Conservation (phyloP, 2,888 invertebrate genomes). For the Thymelicus acteon region DNA sequence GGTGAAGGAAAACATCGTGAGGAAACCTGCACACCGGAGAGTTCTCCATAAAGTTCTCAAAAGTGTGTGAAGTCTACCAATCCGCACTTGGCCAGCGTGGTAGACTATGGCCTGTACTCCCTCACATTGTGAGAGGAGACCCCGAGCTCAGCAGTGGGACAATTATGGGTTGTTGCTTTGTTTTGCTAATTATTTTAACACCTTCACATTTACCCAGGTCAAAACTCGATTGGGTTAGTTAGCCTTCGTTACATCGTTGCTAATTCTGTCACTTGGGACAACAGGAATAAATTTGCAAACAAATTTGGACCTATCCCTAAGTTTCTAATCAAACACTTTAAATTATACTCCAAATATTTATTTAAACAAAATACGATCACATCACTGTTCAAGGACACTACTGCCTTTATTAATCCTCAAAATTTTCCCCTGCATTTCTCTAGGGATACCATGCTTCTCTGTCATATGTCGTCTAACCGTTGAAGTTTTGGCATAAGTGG, state of each 20-base stretch:
- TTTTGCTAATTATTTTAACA: too few species aligned
- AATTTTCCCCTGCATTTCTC: slow-evolving; percentile 71
- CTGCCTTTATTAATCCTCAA: slow-evolving; percentile 54
- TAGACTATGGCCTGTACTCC: too few species aligned
- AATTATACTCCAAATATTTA: neutral
- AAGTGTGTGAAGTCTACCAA: too few species aligned
- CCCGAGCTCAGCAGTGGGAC: too few species aligned
- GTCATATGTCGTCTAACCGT: slow-evolving; percentile 69
- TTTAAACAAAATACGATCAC: neutral
- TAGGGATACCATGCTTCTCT: slow-evolving; percentile 67
- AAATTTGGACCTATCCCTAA: neutral
- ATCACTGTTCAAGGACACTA: slow-evolving; percentile 42
- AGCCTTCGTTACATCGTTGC: neutral
- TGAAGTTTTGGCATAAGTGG: slow-evolving; percentile 64
- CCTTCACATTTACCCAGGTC: too few species aligned
- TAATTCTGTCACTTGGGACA: neutral
- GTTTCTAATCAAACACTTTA: neutral
- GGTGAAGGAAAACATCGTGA: too few species aligned
- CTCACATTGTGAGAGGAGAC: too few species aligned
- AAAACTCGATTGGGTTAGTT: too few species aligned
- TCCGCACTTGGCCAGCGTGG: too few species aligned
- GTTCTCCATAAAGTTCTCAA: too few species aligned
- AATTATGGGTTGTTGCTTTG: too few species aligned
- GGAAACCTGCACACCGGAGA: too few species aligned
- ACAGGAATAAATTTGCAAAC: neutral